Evolutionary conservation across 2,113 vertebrate genomes (phyloP).

Genomic region (Fukomys damarensis): DNA sequence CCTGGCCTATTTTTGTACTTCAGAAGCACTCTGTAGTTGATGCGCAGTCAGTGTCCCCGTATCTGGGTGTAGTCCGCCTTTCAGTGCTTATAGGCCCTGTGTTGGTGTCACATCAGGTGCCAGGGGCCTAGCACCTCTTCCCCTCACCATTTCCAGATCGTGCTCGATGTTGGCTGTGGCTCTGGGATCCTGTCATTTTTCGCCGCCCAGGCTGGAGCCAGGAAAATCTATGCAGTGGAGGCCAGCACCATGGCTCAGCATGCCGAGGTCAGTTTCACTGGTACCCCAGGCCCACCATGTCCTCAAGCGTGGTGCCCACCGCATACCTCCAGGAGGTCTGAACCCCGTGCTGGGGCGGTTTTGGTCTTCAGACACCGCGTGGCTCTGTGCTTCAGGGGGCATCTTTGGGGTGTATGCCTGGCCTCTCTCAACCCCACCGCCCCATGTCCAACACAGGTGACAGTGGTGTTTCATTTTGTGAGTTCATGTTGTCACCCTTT

Average conservation of each 20-base stretch:
- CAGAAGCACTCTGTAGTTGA: not conserved
- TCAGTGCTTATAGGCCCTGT: not conserved
- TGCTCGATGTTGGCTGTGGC: conserved; percentile 96
- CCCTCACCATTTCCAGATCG: conserved; percentile 87
- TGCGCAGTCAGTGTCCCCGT: not conserved
- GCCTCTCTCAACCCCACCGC: not conserved
- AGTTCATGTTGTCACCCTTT: not conserved
- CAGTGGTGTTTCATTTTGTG: not conserved
- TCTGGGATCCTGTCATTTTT: conserved; percentile 98
- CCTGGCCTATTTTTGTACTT: not conserved
- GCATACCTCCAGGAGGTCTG: not conserved
- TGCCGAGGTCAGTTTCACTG: conserved; percentile 89
- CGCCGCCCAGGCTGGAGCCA: conserved; percentile 95
- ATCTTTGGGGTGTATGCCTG: not conserved
- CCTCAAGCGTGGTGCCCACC: not conserved
- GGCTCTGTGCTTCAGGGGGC: not conserved
- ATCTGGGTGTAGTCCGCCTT: not conserved
- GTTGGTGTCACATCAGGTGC: not conserved
- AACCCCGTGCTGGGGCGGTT: too few relatives aligned
- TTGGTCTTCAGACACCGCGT: not conserved
- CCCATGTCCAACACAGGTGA: too few relatives aligned
- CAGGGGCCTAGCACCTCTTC: not conserved
- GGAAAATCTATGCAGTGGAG: conserved; percentile 97
- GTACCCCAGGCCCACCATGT: rapidly evolving
- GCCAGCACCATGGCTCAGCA: conserved; percentile 99